These are phyloP conservation scores for Sebastes vulpes DNA, from an alignment of 2,797 vertebrate species.

Conservation along the genomic window DNA sequence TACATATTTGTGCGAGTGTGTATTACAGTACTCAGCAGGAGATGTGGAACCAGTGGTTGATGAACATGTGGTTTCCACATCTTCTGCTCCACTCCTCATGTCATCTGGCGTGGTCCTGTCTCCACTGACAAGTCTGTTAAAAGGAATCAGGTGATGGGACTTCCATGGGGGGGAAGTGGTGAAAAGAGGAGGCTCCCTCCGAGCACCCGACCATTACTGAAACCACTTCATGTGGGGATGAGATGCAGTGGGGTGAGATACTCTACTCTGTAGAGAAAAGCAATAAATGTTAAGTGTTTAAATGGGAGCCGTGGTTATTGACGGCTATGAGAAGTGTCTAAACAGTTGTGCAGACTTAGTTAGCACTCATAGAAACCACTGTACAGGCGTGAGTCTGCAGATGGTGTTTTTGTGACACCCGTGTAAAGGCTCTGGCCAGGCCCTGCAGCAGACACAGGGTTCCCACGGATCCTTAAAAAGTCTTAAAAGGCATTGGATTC, in stretches of 20 bases:
- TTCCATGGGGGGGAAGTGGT: slow-evolving; percentile 38
- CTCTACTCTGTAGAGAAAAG: neutral
- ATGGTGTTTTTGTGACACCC: neutral
- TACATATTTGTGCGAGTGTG: slow-evolving; percentile 6
- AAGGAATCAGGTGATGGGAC: slow-evolving; percentile 68
- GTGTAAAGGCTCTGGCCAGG: neutral
- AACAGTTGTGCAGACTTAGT: slow-evolving; percentile 1
- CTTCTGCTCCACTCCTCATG: slow-evolving; percentile 47
- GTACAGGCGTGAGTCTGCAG: neutral
- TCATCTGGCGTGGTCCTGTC: slow-evolving; percentile 61
- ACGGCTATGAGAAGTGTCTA: slow-evolving; percentile 4
- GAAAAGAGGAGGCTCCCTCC: slow-evolving; percentile 59
- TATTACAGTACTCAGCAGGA: slow-evolving; percentile 26
- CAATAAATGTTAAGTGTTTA: neutral
- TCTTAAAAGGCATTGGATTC: too few relatives aligned
- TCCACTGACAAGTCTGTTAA: slow-evolving; percentile 76
- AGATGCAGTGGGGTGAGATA: slow-evolving; percentile 4
- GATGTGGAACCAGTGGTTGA: slow-evolving; percentile 44
- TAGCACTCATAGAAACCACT: neutral
- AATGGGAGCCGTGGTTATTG: neutral
- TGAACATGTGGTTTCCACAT: slow-evolving; percentile 81
- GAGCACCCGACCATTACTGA: slow-evolving; percentile 23
- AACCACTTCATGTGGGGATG: slow-evolving; percentile 11
- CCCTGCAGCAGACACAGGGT: neutral
- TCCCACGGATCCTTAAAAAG: too few relatives aligned